Evolutionary conservation across 2,113 vertebrate genomes (phyloP), one percentile per base, ranked within the genome.

Genomic region (Mus musculus): DNA sequence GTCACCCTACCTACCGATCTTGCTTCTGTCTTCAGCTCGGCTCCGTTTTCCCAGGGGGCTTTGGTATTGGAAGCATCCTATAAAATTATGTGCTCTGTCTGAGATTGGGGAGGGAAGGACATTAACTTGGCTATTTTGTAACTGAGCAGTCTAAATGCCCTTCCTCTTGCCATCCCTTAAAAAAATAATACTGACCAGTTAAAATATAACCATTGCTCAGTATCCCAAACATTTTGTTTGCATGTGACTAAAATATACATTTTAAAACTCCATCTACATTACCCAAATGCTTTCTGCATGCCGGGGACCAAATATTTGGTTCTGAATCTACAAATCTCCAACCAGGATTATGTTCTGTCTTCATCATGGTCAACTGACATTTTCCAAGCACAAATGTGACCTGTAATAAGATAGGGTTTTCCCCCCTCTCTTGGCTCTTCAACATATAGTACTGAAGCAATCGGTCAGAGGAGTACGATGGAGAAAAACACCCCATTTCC

Each of bases 181-280:
- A 59, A 91, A 93, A 59, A 30, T 12, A 42, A 26, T 88, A n/a
- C n/a, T 78, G 77, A 61, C 46, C 17, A 7, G 73, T 36, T 67
- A 42, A 84, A 82, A 75, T 63, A 49, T 72, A 91, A 92, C 46
- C 69, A 78, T 78, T 82, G 71, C 61, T 91, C 72, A 63, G 0
- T 78, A 73, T 63, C 63, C 82, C 39, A 73, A 52, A 78, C 54
- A 87, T 59, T 92, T 96, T 90, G 52, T 88, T 69, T 91, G 77
- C 10, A 1, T 30, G 24, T 93, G 54, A 26, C 65, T 80, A 61
- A 95, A 95, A 89, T 46, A 63, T 0, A 16, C 46, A 82, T 95
- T 95, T 94, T 71, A 80, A 93, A 93, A 75, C 30, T 75, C 69
- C 14, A 78, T 11, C 72, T 93, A 39, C 42, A 46, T 36, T 33